Conservation (phyloP, 2,888 invertebrate genomes). For the Polydrusus tereticollis region DNA sequence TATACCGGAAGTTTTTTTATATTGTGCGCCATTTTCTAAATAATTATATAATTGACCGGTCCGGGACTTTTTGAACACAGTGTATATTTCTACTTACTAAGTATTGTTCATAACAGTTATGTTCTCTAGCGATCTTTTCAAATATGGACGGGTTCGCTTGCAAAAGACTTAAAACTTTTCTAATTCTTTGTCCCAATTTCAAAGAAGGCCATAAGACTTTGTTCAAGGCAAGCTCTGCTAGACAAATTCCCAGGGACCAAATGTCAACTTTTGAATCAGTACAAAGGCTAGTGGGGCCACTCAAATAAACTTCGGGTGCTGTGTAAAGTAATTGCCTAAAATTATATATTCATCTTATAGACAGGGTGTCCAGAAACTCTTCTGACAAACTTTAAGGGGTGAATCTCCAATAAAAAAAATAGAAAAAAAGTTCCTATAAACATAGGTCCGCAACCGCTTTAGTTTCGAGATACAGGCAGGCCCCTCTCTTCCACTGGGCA, state of each 20-base stretch:
- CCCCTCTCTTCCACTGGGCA: too few species aligned
- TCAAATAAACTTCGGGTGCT: constrained; percentile 85
- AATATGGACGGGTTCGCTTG: constrained; percentile 72
- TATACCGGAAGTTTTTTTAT: too few species aligned
- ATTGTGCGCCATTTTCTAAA: too few species aligned
- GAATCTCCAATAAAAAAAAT: too few species aligned
- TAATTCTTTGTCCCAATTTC: constrained; percentile 80
- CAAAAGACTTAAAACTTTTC: constrained; percentile 82
- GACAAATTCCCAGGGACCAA: constrained; percentile 94
- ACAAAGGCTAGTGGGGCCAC: constrained; percentile 67
- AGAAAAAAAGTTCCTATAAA: too few species aligned
- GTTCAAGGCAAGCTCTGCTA: constrained; percentile 83
- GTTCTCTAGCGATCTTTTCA: constrained; percentile 83
- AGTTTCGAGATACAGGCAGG: too few species aligned
- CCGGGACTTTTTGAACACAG: too few species aligned
- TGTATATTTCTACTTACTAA: constrained; percentile 68
- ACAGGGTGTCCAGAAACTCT: too few species aligned
- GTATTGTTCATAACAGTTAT: constrained; percentile 77
- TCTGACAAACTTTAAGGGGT: too few species aligned
- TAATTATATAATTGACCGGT: too few species aligned
- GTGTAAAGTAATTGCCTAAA: constrained; percentile 81
- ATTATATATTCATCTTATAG: neutral
- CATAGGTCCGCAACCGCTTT: too few species aligned
- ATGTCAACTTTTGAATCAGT: constrained; percentile 85
- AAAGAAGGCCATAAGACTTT: constrained; percentile 79